phyloP scores from a whole-genome alignment of 2,888 invertebrate genomes.

The Hybos culiciformis region DNA sequence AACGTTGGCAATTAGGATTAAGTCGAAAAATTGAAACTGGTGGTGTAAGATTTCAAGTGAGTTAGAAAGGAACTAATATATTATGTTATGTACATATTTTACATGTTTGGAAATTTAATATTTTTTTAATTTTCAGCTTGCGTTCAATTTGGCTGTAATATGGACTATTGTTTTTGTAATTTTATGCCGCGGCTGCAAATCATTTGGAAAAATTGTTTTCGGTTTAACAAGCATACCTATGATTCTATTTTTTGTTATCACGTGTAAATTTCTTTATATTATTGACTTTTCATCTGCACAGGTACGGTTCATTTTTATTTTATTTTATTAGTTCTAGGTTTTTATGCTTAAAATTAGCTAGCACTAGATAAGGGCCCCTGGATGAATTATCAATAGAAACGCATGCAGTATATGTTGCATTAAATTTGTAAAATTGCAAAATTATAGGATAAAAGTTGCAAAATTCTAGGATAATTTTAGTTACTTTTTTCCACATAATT shows the following conservation, averaged over 20 bases:
- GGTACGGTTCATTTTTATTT: slow-evolving; percentile 14
- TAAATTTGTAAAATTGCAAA: no score
- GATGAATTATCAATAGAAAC: no score
- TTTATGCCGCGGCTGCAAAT: slow-evolving; percentile 69
- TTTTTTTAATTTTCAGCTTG: slow-evolving; percentile 54
- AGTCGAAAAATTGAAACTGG: slow-evolving; percentile 27
- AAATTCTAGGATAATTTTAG: no score
- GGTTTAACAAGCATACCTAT: slow-evolving; percentile 67
- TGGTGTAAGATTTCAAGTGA: slow-evolving; percentile 27
- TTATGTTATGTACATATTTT: no score
- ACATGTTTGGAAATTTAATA: slow-evolving; percentile 10
- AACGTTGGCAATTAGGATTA: slow-evolving; percentile 36
- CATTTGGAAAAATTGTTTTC: slow-evolving; percentile 43
- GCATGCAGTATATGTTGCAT: no score
- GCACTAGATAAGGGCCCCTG: no score
- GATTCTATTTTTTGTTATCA: slow-evolving; percentile 41
- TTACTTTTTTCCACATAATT: no score
- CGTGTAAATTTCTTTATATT: slow-evolving; percentile 25
- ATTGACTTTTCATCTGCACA: slow-evolving; percentile 25
- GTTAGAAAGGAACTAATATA: slow-evolving; percentile 26
- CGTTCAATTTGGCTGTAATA: slow-evolving; percentile 77
- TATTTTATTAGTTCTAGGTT: not conserved
- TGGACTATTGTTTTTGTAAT: slow-evolving; percentile 84
- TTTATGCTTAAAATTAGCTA: no score
- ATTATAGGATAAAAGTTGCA: no score